Base-by-base conservation (phyloP, 2,797 vertebrate species). In the Nannoperca obscura region DNA sequence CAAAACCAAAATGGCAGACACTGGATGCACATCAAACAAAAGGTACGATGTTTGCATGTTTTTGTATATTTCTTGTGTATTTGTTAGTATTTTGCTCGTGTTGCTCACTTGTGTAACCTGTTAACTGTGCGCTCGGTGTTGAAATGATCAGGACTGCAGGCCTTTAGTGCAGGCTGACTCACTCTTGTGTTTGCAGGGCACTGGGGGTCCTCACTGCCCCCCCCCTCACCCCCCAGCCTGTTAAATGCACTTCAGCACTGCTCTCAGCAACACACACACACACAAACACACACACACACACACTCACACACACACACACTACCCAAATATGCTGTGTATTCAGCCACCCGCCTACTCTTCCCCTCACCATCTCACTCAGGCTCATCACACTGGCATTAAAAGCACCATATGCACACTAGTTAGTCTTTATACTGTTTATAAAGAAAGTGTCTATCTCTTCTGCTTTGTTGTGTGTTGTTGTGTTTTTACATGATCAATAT, bases 101-200 rank as follows among this genome's bases (percentile, higher is more conserved):
- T 3, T 32, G 30, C 17, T 14, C 14, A 17, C 19, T 55, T 57
- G 38, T 63, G 71, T 67, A 50, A 75, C 34, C 53, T 47, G 57
- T 64, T 22, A 32, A 17, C 24, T 55, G 63, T 20, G 55, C 2
- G 5, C 15, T 66, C 55, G 47, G 66, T 65, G 58, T 49, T 34
- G 46, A 71, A 78, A 71, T 44, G 59, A 73, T 75, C 49, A 10
- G 65, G 65, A 49, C 52, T 60, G n/a, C 67, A 60, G 78, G 78
- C 52, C 76, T 36, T 57, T n/a, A 49, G 69, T 22, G 71, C 47
- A 42, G 72, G 36, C 74, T 88, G 90, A 90, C 73, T 87, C 86
- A 87, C 53, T 54, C 55, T 11, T 17, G 57, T 76, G 79, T 84
- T 86, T 60, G 52, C 63, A 59, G 82, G 74, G 72, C 12, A 6